Evolutionary conservation across 1,140 invertebrate genomes (phyloP), one percentile per base, ranked within the genome.

Genomic region (Sitobion miscanthi): DNA sequence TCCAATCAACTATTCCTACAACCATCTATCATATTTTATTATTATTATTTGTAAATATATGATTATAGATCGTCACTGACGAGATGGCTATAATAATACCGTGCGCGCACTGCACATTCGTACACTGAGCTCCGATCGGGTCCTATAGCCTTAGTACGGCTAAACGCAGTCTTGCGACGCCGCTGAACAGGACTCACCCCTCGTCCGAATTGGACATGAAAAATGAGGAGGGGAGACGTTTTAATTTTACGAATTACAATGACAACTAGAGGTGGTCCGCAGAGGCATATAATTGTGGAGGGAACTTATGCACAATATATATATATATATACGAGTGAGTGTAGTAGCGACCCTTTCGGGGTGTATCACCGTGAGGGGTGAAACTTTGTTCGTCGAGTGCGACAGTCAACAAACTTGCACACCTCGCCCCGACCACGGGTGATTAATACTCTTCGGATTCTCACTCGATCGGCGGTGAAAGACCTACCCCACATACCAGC

Each of bases 361-460:
- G 47, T n/a, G 7, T 17, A 47, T 49, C 14, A n/a, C 8, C 25
- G 20, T 88, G 49, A 35, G 47, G 86, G 52, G 89, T 49, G 54
- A 42, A 54, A 45, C 21, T 25, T 90, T 57, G 89, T 62, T 62
- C 54, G 52, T 62, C 35, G 57, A 90, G 20, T 42, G 35, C n/a
- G 54, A 90, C 88, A 57, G 52, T 62, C 52, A 17, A 49, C 35
- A 38, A 45, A 42, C 38, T 69, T 69, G 57, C 57, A 83, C 2
- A 88, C 86, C 86, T 25, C 17, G 45, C 35, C 47, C 86, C 11
- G 14, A n/a, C 9, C 23, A 2, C 14, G 3, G 38, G 42, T 77
- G 42, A 91, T 91, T 91, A 91, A 91, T 91, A 77, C 38, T 69
- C 77, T 20, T 49, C 9, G 30, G 38, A 77, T 89, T 42, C 21